A percentile compares a stretch with the other conserved stretches of the same genome.
Evolutionary conservation across 2,888 invertebrate species (phyloP).

Genomic region (Brenthis daphne): DNA sequence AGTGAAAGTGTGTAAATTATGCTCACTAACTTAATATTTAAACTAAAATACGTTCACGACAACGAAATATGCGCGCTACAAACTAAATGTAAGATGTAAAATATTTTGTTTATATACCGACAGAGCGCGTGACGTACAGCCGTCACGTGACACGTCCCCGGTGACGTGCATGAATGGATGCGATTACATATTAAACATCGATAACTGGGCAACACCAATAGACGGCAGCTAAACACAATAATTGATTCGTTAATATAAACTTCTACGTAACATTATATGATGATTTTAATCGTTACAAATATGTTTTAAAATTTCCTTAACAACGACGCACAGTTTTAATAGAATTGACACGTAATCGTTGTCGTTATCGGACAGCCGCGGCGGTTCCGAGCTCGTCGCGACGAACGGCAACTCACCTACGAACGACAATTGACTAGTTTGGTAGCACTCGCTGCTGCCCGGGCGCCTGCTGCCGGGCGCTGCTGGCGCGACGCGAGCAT

Average conservation of each 20-base stretch:
- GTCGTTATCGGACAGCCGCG: constrained; percentile 51
- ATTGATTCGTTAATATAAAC: constrained; percentile 67
- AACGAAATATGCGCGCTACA: constrained; percentile 33
- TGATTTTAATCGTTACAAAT: constrained; percentile 64
- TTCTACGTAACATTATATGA: constrained; percentile 71
- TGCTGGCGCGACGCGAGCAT: constrained; percentile 53
- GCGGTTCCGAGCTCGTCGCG: constrained; percentile 31
- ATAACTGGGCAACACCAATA: constrained; percentile 41
- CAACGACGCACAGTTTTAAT: constrained; percentile 78
- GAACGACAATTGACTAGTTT: constrained; percentile 81
- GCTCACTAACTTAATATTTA: constrained; percentile 76
- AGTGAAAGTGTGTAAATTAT: constrained; percentile 74
- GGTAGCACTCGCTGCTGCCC: constrained; percentile 62
- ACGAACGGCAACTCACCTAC: constrained; percentile 61
- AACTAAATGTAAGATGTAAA: constrained; percentile 36
- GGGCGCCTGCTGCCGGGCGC: constrained; percentile 36
- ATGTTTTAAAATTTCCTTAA: constrained; percentile 68
- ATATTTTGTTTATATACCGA: constrained; percentile 57
- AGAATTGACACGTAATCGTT: constrained; percentile 78
- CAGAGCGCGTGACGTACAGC: constrained; percentile 43
- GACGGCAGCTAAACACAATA: constrained; percentile 60
- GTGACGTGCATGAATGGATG: constrained; percentile 18
- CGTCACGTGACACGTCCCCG: constrained; percentile 21
- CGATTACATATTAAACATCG: constrained; percentile 31
- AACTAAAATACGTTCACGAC: constrained; percentile 52